Evolutionary conservation across 2,797 vertebrate genomes (phyloP).

Genomic region (Chiroxiphia lanceolata): DNA sequence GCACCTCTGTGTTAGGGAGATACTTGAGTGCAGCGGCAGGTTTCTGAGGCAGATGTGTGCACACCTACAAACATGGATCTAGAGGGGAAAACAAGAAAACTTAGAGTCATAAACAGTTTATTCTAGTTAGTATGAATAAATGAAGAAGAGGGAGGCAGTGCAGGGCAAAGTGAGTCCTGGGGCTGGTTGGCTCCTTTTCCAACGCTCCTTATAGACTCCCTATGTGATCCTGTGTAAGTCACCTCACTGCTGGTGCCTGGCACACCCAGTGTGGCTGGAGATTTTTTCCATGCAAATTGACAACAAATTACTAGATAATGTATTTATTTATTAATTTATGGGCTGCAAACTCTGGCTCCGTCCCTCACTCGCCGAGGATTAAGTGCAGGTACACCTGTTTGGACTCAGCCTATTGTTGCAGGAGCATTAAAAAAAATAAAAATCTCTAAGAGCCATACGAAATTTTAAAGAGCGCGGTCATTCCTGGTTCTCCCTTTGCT

Average conservation of each 20-base stretch:
- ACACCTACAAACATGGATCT: neutral
- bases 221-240: neutral
- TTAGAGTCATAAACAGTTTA: neutral
- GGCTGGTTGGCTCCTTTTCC: neutral
- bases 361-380: neutral
- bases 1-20: neutral
- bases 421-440: neutral
- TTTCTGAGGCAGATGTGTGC: neutral
- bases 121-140: neutral
- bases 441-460: fast-evolving
- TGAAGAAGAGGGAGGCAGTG: neutral
- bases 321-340: neutral
- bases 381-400: neutral
- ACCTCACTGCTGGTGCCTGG: neutral
- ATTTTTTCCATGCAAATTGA: neutral
- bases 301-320: neutral
- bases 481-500: neutral
- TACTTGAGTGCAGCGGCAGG: neutral
- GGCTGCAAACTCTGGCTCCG: neutral
- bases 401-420: neutral
- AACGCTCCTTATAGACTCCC: neutral
- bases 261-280: neutral
- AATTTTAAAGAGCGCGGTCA: neutral
- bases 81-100: neutral
- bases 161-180: neutral